These are phyloP conservation scores for Platerodrilus igneus DNA, from an alignment of 2,888 invertebrate species.

Conservation along the genomic window DNA sequence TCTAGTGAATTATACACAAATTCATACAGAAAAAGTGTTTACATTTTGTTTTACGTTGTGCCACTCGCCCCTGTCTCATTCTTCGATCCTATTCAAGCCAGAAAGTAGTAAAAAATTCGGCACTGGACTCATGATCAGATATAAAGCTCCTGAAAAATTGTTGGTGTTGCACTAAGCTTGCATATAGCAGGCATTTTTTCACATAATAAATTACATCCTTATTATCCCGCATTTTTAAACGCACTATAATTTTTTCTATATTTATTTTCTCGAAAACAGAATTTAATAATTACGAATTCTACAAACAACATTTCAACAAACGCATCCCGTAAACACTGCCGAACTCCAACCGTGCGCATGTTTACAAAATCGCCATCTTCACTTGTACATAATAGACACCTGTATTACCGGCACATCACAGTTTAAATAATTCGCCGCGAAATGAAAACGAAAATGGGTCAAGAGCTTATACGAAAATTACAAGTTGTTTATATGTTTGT, in stretches of 20 bases:
- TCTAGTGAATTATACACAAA: constrained; percentile 22
- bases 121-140: constrained; percentile 35
- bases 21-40: constrained; percentile 37
- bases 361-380: constrained; percentile 45
- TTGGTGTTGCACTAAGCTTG: constrained; percentile 34
- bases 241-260: constrained; percentile 31
- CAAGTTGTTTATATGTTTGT: too few relatives aligned
- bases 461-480: too few relatives aligned
- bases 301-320: constrained; percentile 46
- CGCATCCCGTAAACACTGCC: constrained; percentile 53
- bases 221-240: constrained; percentile 34
- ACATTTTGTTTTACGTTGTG: constrained; percentile 55
- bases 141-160: constrained; percentile 35
- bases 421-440: constrained; percentile 28
- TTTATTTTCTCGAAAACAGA: constrained; percentile 23
- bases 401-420: constrained; percentile 32
- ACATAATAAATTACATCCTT: constrained; percentile 31
- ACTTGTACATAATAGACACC: constrained; percentile 31
- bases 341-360: constrained; percentile 47
- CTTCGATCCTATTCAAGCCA: constrained; percentile 42
- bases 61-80: constrained; percentile 55
- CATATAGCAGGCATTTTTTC: constrained; percentile 31
- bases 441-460: too few relatives aligned
- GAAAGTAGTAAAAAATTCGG: constrained; percentile 43
- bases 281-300: constrained; percentile 27